Base-by-base conservation (phyloP, 2,113 vertebrate species). In the Perca flavescens region DNA sequence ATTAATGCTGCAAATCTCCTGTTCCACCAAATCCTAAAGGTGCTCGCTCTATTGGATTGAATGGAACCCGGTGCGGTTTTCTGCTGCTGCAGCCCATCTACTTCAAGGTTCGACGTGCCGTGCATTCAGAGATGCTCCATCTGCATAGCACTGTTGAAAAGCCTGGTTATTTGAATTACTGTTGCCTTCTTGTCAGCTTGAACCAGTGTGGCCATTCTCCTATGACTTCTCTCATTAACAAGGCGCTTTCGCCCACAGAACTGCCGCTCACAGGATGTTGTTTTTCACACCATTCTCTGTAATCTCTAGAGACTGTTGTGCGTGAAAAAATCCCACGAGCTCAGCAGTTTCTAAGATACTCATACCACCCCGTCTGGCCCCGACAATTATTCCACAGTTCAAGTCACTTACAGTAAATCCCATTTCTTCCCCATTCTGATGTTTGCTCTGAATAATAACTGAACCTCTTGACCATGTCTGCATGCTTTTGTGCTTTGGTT, bases 161-260 rank as follows among this genome's bases (percentile, higher is more conserved):
- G 34, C 5, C 1, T 46, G 17, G 40, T 47, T 56, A 65, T 65
- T 22, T 57, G 40, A 57, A 22, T 64, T 64, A 5, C 16, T 49
- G 17, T 47, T 16, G n/a, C 46, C 31, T 15, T 25, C 16, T 34
- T 63, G 36, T 79, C 77, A 52, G 76, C 40, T 68, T 61, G 0
- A 60, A 36, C 49, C 57, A 46, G 57, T 54, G 16, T 46, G 58
- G 49, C 31, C 57, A 56, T 63, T 71, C 34, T 63, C 17, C 66
- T 70, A 17, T 70, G 58, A 54, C 31, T 31, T 28, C 56, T 58
- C 65, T 62, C 34, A 70, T 70, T 70, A 72, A 80, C 50, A 72
- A 64, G 47, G 40, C 14, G 2, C 7, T 67, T 36, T 52, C 8
- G 13, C 34, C 21, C 56, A 61, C 66, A 52, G 15, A 78, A 13